A percentile compares a stretch with the other conserved stretches of the same genome.
Evolutionary conservation across 2,888 invertebrate species (phyloP).

Genomic region (Pomacea canaliculata): DNA sequence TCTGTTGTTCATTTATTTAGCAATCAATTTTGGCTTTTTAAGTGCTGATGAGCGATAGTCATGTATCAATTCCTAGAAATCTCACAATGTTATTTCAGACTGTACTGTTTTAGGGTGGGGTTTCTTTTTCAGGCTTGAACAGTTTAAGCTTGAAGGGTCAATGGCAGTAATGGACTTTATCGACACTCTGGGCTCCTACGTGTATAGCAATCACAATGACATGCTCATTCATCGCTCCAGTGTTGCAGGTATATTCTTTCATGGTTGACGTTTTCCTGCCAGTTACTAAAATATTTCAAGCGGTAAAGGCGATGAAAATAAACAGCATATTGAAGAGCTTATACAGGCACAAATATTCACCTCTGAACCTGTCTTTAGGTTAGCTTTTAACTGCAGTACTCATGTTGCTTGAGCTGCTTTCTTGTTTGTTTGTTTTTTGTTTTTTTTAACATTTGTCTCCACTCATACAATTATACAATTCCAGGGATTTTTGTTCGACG

Average conservation of each 20-base stretch:
- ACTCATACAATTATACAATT: constrained; percentile 48
- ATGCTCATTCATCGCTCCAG: constrained; percentile 77
- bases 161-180: constrained; percentile 75
- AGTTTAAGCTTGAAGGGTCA: constrained; percentile 75
- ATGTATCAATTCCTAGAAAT: too few relatives aligned
- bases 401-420: too few relatives aligned
- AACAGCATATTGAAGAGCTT: not conserved
- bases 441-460: too few relatives aligned
- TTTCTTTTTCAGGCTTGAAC: constrained; percentile 52
- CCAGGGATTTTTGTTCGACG: constrained; percentile 85
- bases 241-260: constrained; percentile 75
- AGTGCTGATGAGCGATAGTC: too few relatives aligned
- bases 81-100: too few relatives aligned
- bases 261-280: not conserved
- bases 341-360: not conserved
- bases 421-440: too few relatives aligned
- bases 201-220: constrained; percentile 73
- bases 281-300: not conserved
- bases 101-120: too few relatives aligned
- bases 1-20: too few relatives aligned
- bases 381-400: too few relatives aligned
- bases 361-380: too few relatives aligned
- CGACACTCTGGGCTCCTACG: constrained; percentile 76
- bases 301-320: not conserved
- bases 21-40: too few relatives aligned